phyloP scores from a whole-genome alignment of 2,797 vertebrate species.

The Morelia viridis region DNA sequence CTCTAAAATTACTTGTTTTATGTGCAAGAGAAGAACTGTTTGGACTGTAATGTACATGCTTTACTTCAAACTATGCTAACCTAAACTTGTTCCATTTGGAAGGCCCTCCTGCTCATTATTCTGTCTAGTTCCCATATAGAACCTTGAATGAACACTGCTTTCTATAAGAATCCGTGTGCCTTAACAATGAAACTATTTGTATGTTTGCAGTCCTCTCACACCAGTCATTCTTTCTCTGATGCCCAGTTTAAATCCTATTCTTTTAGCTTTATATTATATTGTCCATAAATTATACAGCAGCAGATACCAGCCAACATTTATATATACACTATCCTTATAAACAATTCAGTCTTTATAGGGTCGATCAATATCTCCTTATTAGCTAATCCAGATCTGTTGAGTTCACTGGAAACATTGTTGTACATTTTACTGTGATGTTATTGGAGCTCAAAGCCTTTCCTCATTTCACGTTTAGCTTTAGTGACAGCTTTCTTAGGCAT shows the following conservation, averaged over 20 bases:
- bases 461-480: slow-evolving; percentile 16
- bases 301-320: background rate
- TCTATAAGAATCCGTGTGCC: background rate
- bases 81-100: background rate
- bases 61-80: background rate
- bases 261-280: background rate
- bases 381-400: background rate
- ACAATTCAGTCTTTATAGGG: background rate
- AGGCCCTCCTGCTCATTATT: background rate
- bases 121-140: background rate
- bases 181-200: background rate
- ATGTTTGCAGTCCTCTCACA: background rate
- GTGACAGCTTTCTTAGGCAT: too few relatives aligned
- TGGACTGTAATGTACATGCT: background rate
- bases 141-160: background rate
- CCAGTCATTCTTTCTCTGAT: background rate
- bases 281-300: background rate
- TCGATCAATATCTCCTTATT: background rate
- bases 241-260: background rate
- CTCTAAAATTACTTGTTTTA: background rate
- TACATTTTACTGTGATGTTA: background rate
- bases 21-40: background rate
- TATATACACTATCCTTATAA: background rate
- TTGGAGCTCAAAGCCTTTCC: background rate
- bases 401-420: background rate